A percentile compares a stretch with the other conserved stretches of the same genome.
Evolutionary conservation across 2,888 invertebrate species (phyloP).

Genomic region (Tenthredo livida): DNA sequence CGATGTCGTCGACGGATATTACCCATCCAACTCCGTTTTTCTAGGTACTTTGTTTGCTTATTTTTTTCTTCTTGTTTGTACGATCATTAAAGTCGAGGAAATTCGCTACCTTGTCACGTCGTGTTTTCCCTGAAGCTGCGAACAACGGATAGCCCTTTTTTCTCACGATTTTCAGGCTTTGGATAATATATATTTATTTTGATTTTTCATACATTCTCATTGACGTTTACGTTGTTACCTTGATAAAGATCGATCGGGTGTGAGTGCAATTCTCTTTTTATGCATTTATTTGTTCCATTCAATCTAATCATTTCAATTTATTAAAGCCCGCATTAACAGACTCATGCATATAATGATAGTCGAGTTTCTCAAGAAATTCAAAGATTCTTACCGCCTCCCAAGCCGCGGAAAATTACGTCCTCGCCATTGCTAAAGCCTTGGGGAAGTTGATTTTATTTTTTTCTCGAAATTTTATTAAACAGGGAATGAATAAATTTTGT

Average conservation of each 20-base stretch:
- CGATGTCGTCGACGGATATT: conserved; percentile 17
- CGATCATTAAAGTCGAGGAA: not conserved
- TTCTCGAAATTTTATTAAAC: not conserved
- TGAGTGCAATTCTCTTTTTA: not conserved
- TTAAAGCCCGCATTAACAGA: not conserved
- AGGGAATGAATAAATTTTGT: not conserved
- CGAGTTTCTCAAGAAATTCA: not conserved
- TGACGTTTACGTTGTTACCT: not conserved
- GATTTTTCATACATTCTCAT: not conserved
- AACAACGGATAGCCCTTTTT: not conserved
- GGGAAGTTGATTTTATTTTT: not conserved
- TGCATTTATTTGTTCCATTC: not conserved
- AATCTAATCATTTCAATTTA: not conserved
- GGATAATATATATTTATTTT: not conserved
- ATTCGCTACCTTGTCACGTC: not conserved
- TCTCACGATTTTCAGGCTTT: not conserved
- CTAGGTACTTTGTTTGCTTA: not conserved
- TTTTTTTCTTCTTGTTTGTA: not conserved
- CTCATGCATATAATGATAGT: not conserved
- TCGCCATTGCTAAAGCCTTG: not conserved
- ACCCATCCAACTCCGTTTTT: not conserved
- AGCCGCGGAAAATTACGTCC: not conserved
- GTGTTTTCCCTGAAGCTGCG: not conserved
- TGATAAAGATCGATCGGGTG: not conserved
- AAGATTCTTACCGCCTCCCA: not conserved